Conservation (phyloP, 2,888 invertebrate genomes). For the Auanema freiburgensis region DNA sequence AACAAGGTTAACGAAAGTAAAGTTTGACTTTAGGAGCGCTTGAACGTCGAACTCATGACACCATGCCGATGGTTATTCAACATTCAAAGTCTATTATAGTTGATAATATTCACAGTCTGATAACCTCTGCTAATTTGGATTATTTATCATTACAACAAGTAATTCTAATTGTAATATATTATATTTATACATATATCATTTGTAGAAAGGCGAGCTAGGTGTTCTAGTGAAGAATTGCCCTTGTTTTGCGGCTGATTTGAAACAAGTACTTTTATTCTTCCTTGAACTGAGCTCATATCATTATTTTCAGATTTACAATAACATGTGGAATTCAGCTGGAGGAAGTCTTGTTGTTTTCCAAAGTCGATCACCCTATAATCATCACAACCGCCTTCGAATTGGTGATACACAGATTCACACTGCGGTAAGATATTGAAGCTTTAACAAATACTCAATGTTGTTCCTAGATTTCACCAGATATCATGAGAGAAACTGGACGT, state of each 20-base stretch:
- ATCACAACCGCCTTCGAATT: neutral
- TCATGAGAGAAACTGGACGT: conserved; percentile 2
- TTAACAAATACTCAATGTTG: neutral
- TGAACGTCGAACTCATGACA: conserved; percentile 2
- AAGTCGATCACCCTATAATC: neutral
- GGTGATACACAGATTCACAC: conserved; percentile 5
- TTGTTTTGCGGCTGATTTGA: conserved; percentile 3
- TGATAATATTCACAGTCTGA: conserved; percentile 2
- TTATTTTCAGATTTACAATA: conserved; percentile 4
- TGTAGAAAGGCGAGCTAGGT: conserved; percentile 12
- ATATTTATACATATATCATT: neutral
- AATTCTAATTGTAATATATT: neutral
- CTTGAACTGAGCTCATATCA: neutral
- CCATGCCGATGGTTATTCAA: conserved; percentile 1
- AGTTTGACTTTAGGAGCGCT: conserved; percentile 1
- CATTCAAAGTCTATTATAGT: conserved; percentile 7
- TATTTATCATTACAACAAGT: conserved; percentile 8
- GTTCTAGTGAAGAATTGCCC: conserved; percentile 8
- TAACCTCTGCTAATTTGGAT: conserved; percentile 11
- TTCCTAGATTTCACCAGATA: conserved; percentile 9
- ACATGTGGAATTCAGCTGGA: conserved; percentile 4
- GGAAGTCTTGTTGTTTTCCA: neutral
- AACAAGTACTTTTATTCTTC: conserved; percentile 3
- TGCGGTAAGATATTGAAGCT: conserved; percentile 1
- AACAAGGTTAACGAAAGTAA: neutral